Percentiles rank a stretch among this genome's conserved stretches.
Evolutionary conservation across 2,797 vertebrate genomes (phyloP).

Genomic region (Dipus sagitta): DNA sequence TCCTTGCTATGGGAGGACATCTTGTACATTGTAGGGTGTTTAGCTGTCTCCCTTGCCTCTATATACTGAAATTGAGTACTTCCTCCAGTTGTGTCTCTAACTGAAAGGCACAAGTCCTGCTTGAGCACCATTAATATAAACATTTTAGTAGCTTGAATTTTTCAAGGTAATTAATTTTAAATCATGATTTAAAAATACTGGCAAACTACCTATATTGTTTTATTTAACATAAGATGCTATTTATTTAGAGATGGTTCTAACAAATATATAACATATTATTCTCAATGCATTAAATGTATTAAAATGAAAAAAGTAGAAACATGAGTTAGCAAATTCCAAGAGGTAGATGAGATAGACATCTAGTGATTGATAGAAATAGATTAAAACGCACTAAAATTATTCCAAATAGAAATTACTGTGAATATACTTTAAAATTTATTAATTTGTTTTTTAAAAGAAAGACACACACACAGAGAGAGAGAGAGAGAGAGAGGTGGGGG

Average conservation of each 20-base stretch:
- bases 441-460: too few species aligned
- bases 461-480: too few species aligned
- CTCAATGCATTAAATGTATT: neutral
- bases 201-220: neutral
- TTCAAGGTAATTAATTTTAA: neutral
- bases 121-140: neutral
- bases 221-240: neutral
- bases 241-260: neutral
- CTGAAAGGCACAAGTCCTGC: neutral
- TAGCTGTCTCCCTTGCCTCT: neutral
- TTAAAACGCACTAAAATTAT: neutral
- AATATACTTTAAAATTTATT: neutral
- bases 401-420: neutral
- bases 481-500: too few species aligned
- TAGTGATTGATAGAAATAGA: neutral
- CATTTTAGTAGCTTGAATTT: neutral
- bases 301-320: neutral
- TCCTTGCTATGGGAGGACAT: neutral
- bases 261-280: neutral
- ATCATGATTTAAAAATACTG: slow-evolving; percentile 9
- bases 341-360: neutral
- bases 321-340: slow-evolving; percentile 2
- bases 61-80: neutral
- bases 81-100: neutral
- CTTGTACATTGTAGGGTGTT: neutral